Evolutionary conservation across 2,888 invertebrate species (phyloP), one percentile per base, ranked within the genome.

Genomic region (Macaria liturata): DNA sequence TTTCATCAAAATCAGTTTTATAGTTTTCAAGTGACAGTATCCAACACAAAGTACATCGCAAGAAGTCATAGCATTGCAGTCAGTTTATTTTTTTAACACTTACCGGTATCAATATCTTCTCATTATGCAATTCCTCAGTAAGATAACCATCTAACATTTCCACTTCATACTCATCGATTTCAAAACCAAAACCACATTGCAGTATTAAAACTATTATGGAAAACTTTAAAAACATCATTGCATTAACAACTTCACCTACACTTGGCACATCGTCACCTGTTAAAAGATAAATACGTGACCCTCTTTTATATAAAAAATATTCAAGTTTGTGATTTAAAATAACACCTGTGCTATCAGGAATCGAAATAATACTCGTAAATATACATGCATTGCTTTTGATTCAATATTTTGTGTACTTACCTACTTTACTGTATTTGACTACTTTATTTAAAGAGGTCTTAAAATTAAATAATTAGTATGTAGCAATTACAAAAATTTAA

Each of bases 251-350:
- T 47, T 54, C 9, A 32, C 46, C 9, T 20, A 32, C 4, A 49
- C 54, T 51, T 4, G 47, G 37, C 59, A 49, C 54, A 20, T 32
- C 31, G 39, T 39, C 43, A 57, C 53, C 42, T 59, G 59, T 46
- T 49, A 46, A 30, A 46, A 53, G 51, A 49, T 49, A 54, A 57
- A 49, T 64, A 69, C 67, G 69, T 69, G 69, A 66, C 65, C 57
- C 40, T 39, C 48, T 54, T 62, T 53, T 59, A 62, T 62, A 57
- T 50, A 46, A 51, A 34, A 34, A n/a, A 39, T 37, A 37, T 39
- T n/a, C 45, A n/a, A 32, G 45, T 49, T 20, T 20, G 20, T 20
- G 20, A 20, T 49, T 53, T 7, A 1, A 37, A 4, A 37, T 37
- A 3, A 37, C 34, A 37, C 34, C 34, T 37, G 34, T 7, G 7